A percentile compares a stretch with the other conserved stretches of the same genome.
Conservation (phyloP, 2,888 invertebrate genomes). For the Phaedon cochleariae region DNA sequence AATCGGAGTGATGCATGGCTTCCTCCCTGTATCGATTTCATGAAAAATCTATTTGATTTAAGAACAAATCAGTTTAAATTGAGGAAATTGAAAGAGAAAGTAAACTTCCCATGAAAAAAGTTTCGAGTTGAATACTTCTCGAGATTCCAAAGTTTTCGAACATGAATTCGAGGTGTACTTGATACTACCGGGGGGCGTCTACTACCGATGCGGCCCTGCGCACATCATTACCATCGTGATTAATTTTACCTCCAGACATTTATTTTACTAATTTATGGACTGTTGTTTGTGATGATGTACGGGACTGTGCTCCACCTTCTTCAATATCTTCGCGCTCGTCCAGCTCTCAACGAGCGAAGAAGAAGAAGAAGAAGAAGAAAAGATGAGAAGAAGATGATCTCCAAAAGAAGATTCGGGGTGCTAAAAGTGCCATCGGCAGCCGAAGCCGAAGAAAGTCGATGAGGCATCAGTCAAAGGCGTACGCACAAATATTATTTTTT, state of each 20-base stretch:
- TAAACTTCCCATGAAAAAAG: no score
- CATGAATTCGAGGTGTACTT: no score
- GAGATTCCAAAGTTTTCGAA: no score
- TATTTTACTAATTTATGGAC: slow-evolving; percentile 60
- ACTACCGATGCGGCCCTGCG: slow-evolving; percentile 32
- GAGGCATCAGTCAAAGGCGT: not conserved
- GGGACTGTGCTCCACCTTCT: slow-evolving; percentile 16
- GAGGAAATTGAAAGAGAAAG: no score
- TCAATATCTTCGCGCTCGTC: slow-evolving; percentile 20
- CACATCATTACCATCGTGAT: slow-evolving; percentile 58
- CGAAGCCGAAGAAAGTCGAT: not conserved
- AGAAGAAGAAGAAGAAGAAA: not conserved
- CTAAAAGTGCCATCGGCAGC: not conserved
- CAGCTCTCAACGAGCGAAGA: not conserved
- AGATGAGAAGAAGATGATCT: not conserved
- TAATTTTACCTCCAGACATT: slow-evolving; percentile 59
- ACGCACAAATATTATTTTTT: not conserved
- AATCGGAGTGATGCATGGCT: no score
- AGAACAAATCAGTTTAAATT: no score
- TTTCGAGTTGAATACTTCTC: no score
- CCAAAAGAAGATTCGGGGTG: not conserved
- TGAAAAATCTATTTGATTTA: no score
- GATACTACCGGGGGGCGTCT: not conserved
- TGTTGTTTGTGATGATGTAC: slow-evolving; percentile 52
- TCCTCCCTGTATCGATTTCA: no score